Evolutionary conservation across 2,888 invertebrate species (phyloP), one percentile per base, ranked within the genome.

Genomic region (Himalopsyche tibetana): DNA sequence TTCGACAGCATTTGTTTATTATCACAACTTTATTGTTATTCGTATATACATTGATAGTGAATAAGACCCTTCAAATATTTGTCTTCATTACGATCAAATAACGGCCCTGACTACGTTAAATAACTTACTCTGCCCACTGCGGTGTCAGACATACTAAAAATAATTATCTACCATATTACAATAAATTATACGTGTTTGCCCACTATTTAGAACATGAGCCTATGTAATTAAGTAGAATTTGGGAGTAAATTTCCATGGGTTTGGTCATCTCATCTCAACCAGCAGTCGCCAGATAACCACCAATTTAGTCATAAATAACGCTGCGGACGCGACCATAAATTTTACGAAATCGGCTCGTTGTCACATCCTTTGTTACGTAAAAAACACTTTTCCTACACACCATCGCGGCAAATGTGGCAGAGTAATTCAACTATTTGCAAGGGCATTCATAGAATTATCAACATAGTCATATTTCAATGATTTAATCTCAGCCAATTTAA

Each of bases 271-370:
- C 63, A 63, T 63, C 63, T 63, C 63, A 11, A 19, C 63, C 63
- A 63, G 19, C 63, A 63, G 63, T 63, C 11, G 63, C 63, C 63
- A n/a, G 63, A 63, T 63, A 63, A 63, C 63, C 63, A 63, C 63
- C 63, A 63, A 63, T 63, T 63, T 63, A 63, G 63, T 63, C 63
- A 63, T 63, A 63, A 63, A 63, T 63, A 63, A 63, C 63, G 63
- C 63, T 63, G 63, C 19, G 63, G 63, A 63, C 63, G 63, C 63
- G 63, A 9, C 15, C 63, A 63, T 63, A 63, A 63, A 63, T 63
- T 63, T 63, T 28, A 63, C 63, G 19, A 63, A 63, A 63, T 63
- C 63, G 63, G n/a, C 63, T n/a, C 63, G 63, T 63, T 63, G 63
- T 63, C 63, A 63, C 63, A 63, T 63, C 63, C 63, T 63, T 63